Evolutionary conservation across 2,113 vertebrate species (phyloP), one percentile per base, ranked within the genome.

Genomic region (Engraulis encrasicolus): DNA sequence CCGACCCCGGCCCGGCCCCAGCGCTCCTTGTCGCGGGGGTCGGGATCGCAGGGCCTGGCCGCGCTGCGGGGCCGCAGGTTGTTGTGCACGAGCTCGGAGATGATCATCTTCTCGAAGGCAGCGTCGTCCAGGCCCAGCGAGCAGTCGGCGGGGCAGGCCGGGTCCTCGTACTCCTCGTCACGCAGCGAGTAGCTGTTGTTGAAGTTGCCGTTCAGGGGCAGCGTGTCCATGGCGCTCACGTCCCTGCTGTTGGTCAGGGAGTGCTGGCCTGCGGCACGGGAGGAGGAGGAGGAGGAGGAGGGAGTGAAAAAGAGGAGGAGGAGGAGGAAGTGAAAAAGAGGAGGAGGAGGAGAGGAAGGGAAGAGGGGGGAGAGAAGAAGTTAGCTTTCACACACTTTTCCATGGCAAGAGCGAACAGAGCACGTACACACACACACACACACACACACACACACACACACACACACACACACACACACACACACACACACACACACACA

Each of bases 131-230:
- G 95, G 93, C 95, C 96, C 89, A 98, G 95, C 89, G 95, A 96
- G 93, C 97, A 96, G 92, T 97, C 97, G 87, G 96, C 95, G 15
- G 96, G 95, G 89, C 96, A 91, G 49, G 96, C 94, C 0, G 96
- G 94, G 50, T 97, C 96, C 11, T 94, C 95, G 88, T 98, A 98
- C 93, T 98, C 96, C 83, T 97, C 97, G 2, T 97, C 97, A 85
- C 96, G 96, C 93, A 97, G 93, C 19, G 98, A 99, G 94, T 99
- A 99, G 95, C 98, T 99, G 95, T 98, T 99, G 96, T 98, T 99
- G 92, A 99, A 99, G 92, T 99, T 99, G 95, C 98, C 98, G 92
- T 99, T 99, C 95, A 99, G 98, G 94, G 98, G 98, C 94, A 99
- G 97, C 94, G 98, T 99, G 97, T 99, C 98, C 98, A 99, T 99